These are phyloP conservation scores for Chloropsis hardwickii DNA, from an alignment of 2,113 vertebrate species.

Conservation along the genomic window DNA sequence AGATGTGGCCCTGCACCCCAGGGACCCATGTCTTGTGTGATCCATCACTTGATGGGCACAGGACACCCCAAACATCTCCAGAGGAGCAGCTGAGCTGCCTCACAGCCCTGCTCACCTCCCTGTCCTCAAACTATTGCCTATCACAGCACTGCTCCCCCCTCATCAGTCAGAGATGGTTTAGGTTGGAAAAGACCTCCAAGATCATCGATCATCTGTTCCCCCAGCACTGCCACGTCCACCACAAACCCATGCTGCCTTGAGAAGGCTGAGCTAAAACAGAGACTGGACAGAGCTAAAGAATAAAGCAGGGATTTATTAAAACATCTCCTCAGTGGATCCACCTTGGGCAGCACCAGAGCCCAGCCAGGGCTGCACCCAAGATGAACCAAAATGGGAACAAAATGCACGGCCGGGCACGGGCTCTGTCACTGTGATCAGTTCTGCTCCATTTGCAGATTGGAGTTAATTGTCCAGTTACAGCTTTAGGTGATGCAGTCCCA, in stretches of 20 bases:
- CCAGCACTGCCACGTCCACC: neutral
- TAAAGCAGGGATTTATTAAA: neutral
- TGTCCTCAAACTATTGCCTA: neutral
- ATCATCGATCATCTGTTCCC: rapidly evolving
- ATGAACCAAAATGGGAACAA: neutral
- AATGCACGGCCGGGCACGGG: neutral
- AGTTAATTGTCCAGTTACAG: neutral
- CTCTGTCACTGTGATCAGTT: neutral
- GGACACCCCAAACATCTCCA: neutral
- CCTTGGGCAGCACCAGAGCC: neutral
- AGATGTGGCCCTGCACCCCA: neutral
- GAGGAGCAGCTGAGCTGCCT: neutral
- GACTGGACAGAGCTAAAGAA: neutral
- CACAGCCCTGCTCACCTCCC: neutral
- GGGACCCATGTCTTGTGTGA: neutral
- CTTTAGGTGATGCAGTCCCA: neutral
- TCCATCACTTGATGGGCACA: neutral
- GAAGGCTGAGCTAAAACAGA: neutral
- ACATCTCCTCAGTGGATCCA: neutral
- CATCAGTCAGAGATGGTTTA: neutral
- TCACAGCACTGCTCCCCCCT: neutral
- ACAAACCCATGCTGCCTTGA: neutral
- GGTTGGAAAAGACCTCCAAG: neutral
- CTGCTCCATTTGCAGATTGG: neutral
- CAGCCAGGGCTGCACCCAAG: neutral